Percentiles rank a stretch among this genome's conserved stretches.
Conservation (phyloP, 2,797 vertebrate species). For the Coregonus ussuriensis region DNA sequence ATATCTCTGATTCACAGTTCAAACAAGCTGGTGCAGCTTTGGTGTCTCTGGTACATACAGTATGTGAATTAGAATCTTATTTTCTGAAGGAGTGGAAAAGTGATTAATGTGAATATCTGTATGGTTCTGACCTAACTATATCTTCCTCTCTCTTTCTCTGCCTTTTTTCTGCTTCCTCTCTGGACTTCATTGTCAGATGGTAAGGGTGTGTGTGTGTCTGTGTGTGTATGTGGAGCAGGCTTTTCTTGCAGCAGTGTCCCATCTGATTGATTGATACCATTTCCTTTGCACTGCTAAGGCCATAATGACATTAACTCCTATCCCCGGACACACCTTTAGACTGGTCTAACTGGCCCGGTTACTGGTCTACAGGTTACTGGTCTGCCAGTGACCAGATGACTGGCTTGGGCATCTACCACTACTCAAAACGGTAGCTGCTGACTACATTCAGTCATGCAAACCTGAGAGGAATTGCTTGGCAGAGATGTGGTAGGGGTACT, state of each 20-base stretch:
- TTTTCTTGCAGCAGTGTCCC: slow-evolving; percentile 32
- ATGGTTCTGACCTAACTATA: slow-evolving; percentile 55
- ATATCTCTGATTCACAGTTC: background rate
- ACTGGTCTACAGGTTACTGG: background rate
- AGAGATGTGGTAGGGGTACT: slow-evolving; percentile 26
- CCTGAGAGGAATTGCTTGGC: slow-evolving; percentile 36
- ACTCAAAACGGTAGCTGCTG: slow-evolving; percentile 4
- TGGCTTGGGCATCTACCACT: background rate
- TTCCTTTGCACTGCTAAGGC: slow-evolving; percentile 7
- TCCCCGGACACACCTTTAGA: background rate
- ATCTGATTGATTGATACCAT: slow-evolving; percentile 11
- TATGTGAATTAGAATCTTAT: slow-evolving; percentile 14
- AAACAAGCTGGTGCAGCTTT: background rate
- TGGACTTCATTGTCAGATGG: slow-evolving; percentile 76
- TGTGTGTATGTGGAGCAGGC: slow-evolving; percentile 25
- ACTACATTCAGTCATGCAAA: slow-evolving; percentile 18
- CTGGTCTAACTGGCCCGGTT: background rate
- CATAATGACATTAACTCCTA: slow-evolving; percentile 9
- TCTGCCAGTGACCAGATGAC: slow-evolving; percentile 1
- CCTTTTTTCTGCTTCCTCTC: slow-evolving; percentile 64
- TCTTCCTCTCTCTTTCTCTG: slow-evolving; percentile 49
- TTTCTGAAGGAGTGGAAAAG: slow-evolving; percentile 14
- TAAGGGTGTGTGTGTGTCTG: slow-evolving; percentile 66
- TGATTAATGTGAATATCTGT: slow-evolving; percentile 22
- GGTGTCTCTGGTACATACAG: background rate